Base-by-base conservation (phyloP, 2,888 invertebrate genomes). In the Dexiosoma caninum region DNA sequence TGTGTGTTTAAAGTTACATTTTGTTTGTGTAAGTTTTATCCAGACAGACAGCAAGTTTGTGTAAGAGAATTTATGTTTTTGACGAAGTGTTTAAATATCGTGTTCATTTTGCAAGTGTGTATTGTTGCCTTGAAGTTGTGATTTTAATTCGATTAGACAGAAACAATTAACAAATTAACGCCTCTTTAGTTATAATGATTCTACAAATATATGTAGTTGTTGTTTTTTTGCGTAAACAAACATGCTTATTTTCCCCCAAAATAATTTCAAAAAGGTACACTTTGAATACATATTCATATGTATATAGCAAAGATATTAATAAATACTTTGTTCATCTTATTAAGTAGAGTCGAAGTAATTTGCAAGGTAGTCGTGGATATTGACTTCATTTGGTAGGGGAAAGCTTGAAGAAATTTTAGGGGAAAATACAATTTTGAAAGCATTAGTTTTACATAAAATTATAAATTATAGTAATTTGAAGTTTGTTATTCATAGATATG, bases 111-210 rank as follows among this genome's bases (percentile, higher is more conserved):
- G 59, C 42, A 70, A 82, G 67, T 76, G 59, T 64, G 30, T 66
- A 72, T 49, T 57, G 67, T 64, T 78, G 64, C 62, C 85, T 86
- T 83, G 83, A 85, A 86, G 84, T 85, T 88, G 85, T 86, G 88
- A 88, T 88, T 90, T 89, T 90, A 89, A 89, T 90, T 89, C 88
- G 89, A 89, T 89, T 90, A 89, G 87, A 87, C 88, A 85, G 86
- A 87, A 90, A 88, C 90, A 89, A 89, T 90, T 90, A 90, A 89
- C 88, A 87, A 86, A 88, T 88, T 89, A 89, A 89, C 89, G 89
- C 89, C 88, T 89, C 87, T 88, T 89, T 86, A 83, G 83, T 67
- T 55, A 32, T 57, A 69, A 51, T 64, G 51, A 66, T 42, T 69
- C 69, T 51, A 49, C n/a, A n/a, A n/a, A n/a, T n/a, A n/a, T n/a